These are phyloP conservation scores for Salmo trutta DNA, from an alignment of 2,797 vertebrate genomes.

Conservation along the genomic window DNA sequence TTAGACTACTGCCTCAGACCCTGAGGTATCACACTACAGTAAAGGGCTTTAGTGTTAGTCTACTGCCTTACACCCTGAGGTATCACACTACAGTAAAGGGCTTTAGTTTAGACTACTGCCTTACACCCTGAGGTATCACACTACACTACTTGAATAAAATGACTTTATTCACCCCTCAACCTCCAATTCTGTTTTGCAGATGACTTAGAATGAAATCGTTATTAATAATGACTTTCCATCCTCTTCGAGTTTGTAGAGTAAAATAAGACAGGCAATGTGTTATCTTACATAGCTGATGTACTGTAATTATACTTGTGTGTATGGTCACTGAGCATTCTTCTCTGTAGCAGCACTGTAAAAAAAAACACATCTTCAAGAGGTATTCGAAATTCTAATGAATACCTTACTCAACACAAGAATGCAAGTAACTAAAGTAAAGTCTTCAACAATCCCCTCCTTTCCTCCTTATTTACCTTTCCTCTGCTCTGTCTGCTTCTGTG, in stretches of 20 bases:
- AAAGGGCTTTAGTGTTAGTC: no score
- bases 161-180: background rate
- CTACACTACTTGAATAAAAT: background rate
- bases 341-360: background rate
- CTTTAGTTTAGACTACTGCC: no score
- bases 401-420: background rate
- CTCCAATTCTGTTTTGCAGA: background rate
- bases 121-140: background rate
- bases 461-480: background rate
- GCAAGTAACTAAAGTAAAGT: background rate
- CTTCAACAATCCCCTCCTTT: background rate
- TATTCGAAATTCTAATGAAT: no score
- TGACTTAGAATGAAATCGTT: background rate
- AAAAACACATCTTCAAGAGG: no score
- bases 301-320: background rate
- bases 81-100: no score
- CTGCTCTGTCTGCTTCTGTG: background rate
- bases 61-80: no score
- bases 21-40: no score
- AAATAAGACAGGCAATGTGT: background rate
- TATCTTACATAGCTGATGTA: background rate
- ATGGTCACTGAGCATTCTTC: background rate
- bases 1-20: no score
- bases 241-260: background rate
- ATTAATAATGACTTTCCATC: background rate